Evolutionary conservation across 2,888 invertebrate species (phyloP), one percentile per base, ranked within the genome.

Genomic region (Hemistola chrysoprasaria): DNA sequence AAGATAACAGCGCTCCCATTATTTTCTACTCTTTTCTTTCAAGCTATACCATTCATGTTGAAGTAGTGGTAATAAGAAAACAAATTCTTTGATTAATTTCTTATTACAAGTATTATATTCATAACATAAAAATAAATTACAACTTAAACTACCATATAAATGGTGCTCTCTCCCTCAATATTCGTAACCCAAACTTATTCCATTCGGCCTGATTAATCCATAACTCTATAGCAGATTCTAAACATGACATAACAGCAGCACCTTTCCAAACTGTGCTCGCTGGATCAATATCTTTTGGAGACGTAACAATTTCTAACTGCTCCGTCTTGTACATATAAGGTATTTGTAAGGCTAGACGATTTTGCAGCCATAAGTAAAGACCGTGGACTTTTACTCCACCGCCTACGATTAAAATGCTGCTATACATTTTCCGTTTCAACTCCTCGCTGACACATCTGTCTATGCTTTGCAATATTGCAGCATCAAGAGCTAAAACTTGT

Each of bases 201-300:
- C 98, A 98, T 77, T 98, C 98, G 20, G 87, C 86, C 43, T 93
- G 92, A 38, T 92, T 92, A 25, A 98, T 97, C 98, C 98, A 98
- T 5, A 98, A 78, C 70, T 98, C 98, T 49, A 96, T 95, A 0
- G 97, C 96, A 0, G 97, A 96, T 71, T 98, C 98, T 42, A 98
- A 79, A 60, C 97, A 97, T 0, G 97, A 96, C 92, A 98, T 93
- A 6, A 98, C 95, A 0, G 97, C 95, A 0, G 97, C 98, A 0
- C 98, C 98, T 75, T 98, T 98, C 98, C 98, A 98, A 0, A 95
- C 92, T 0, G 96, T 95, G 87, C 95, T 94, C 1, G 95, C 93
- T 0, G 97, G 95, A 76, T 98, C 97, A 90, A 97, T 95, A 62
- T 98, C 98, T 76, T 97, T 96, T 0, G 96, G 96, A 49, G 95